phyloP scores from a whole-genome alignment of 1,140 invertebrate genomes.

The Chironomus striatipennis region DNA sequence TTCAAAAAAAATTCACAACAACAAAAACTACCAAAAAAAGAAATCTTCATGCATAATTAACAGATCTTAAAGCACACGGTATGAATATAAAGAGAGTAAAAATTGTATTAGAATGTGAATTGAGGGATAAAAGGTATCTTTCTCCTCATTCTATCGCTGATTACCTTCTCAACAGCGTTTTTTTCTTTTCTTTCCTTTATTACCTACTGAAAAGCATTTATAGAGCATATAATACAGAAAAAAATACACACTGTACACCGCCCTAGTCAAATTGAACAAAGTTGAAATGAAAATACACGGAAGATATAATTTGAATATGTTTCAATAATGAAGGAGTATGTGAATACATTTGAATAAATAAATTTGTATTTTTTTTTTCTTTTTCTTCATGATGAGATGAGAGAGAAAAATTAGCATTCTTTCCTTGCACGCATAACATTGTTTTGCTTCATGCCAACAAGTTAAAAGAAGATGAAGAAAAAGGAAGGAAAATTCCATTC shows the following conservation, averaged over 20 bases:
- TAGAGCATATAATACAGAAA: no score
- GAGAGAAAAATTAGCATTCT: constrained; percentile 19
- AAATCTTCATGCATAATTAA: no score
- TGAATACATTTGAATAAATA: constrained; percentile 23
- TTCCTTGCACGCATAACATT: neutral
- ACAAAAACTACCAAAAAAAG: no score
- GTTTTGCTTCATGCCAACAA: neutral
- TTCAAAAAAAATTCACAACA: no score
- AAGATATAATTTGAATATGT: constrained; percentile 21
- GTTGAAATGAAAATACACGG: constrained; percentile 7
- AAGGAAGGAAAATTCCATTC: no score
- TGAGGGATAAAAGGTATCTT: neutral
- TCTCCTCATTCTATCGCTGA: neutral
- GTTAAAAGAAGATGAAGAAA: neutral
- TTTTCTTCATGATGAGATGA: no score
- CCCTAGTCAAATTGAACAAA: neutral
- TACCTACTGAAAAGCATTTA: neutral
- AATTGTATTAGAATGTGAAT: neutral
- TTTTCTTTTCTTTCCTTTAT: neutral
- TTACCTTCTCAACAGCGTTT: neutral
- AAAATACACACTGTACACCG: no score
- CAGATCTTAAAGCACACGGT: no score
- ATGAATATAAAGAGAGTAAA: no score
- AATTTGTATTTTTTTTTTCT: no score
- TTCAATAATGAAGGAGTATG: constrained; percentile 20